phyloP scores from a whole-genome alignment of 2,888 invertebrate genomes.

The Diaphora mendica region DNA sequence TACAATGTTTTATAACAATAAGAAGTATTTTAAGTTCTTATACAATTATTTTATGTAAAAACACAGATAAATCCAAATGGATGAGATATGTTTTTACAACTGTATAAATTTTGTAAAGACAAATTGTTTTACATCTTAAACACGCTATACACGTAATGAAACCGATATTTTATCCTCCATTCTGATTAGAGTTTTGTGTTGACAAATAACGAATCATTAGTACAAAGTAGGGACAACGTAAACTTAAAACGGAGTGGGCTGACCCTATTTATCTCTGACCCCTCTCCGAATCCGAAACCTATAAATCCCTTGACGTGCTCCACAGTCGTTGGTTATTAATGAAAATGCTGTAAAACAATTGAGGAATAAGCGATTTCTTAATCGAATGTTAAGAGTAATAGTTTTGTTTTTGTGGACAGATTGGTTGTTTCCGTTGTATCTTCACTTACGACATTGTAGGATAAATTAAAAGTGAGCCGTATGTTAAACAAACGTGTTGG shows the following conservation, averaged over 20 bases:
- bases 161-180: not conserved
- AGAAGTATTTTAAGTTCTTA: not conserved
- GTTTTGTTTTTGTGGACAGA: not conserved
- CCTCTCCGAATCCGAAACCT: conserved; percentile 6
- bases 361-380: not conserved
- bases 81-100: not conserved
- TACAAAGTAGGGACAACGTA: not conserved
- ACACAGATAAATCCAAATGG: not conserved
- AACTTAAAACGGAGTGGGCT: not conserved
- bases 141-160: not conserved
- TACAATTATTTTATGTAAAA: not conserved
- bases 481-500: too few species aligned
- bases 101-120: not conserved
- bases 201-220: conserved; percentile 5
- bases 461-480: not conserved
- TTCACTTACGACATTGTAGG: not conserved
- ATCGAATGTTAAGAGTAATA: not conserved
- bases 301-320: not conserved
- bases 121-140: not conserved
- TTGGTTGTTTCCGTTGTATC: not conserved
- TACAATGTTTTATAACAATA: not conserved
- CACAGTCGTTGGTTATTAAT: not conserved
- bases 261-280: conserved; percentile 7
- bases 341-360: not conserved
- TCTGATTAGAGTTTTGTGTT: not conserved